phyloP scores from a whole-genome alignment of 2,797 vertebrate species.

The Characodon lateralis region DNA sequence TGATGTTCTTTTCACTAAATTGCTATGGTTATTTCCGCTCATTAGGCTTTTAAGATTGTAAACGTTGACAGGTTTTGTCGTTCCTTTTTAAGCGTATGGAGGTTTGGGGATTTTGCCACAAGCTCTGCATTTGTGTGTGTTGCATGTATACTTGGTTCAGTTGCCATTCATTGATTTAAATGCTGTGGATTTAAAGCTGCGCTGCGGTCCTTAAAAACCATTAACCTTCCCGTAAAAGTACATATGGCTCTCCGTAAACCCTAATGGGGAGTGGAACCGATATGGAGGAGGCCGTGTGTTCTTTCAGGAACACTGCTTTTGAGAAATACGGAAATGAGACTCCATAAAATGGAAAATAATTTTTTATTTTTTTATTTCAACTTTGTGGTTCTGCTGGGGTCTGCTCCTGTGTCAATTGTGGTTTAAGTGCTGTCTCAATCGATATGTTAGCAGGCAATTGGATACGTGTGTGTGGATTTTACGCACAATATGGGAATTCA shows the following conservation, averaged over 20 bases:
- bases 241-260: slow-evolving; percentile 82
- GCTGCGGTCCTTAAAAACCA: slow-evolving; percentile 77
- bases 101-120: neutral
- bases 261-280: slow-evolving; percentile 71
- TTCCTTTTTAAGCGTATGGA: slow-evolving; percentile 11
- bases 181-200: slow-evolving; percentile 72
- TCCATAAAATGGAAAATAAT: slow-evolving; percentile 71
- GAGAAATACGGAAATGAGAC: slow-evolving; percentile 72
- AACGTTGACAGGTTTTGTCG: slow-evolving; percentile 69
- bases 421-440: slow-evolving; percentile 50
- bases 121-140: slow-evolving; percentile 31
- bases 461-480: slow-evolving; percentile 40
- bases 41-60: slow-evolving; percentile 80
- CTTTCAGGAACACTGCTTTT: slow-evolving; percentile 55
- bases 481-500: slow-evolving; percentile 14
- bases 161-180: slow-evolving; percentile 67
- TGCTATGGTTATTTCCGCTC: slow-evolving; percentile 78
- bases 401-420: slow-evolving; percentile 5
- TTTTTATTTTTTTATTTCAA: slow-evolving; percentile 40
- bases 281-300: slow-evolving; percentile 62
- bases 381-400: slow-evolving; percentile 34
- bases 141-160: slow-evolving; percentile 53
- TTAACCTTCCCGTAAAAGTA: slow-evolving; percentile 83
- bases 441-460: slow-evolving; percentile 45
- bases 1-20: slow-evolving; percentile 81